Percentiles rank a stretch among this genome's conserved stretches.
phyloP scores from a whole-genome alignment of 2,113 vertebrate species.

The Oreochromis niloticus region DNA sequence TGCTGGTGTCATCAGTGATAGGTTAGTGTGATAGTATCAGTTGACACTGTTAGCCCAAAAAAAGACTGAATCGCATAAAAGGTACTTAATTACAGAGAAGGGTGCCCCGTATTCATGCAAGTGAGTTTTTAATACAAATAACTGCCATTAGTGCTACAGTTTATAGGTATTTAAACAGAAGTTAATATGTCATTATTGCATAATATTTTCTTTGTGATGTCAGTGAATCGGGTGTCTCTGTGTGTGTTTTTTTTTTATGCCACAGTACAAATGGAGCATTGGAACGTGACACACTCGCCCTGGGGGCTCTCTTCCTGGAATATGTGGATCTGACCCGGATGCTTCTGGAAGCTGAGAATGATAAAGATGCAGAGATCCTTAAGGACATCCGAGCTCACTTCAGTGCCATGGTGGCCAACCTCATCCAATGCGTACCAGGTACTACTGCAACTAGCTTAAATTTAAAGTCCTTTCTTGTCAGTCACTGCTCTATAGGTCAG shows the following conservation, averaged over 20 bases:
- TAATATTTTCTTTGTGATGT: neutral
- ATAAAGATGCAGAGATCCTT: conserved; percentile 89
- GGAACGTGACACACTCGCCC: conserved; percentile 89
- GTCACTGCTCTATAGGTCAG: neutral
- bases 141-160: neutral
- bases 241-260: neutral
- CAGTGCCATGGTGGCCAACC: conserved; percentile 94
- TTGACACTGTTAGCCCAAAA: neutral
- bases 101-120: neutral
- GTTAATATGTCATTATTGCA: neutral
- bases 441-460: neutral
- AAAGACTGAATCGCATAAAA: conserved; percentile 58
- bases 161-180: neutral
- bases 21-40: conserved; percentile 67
- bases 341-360: conserved; percentile 95
- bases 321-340: conserved; percentile 95
- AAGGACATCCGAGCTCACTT: conserved; percentile 97
- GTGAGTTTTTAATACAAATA: neutral
- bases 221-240: neutral
- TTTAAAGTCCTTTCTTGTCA: neutral
- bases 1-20: conserved; percentile 95
- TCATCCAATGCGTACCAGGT: conserved; percentile 96
- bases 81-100: neutral
- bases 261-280: conserved; percentile 91
- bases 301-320: conserved; percentile 93